Evolutionary conservation across 2,888 invertebrate genomes (phyloP).

Genomic region (Cryptocheilus praepositus): DNA sequence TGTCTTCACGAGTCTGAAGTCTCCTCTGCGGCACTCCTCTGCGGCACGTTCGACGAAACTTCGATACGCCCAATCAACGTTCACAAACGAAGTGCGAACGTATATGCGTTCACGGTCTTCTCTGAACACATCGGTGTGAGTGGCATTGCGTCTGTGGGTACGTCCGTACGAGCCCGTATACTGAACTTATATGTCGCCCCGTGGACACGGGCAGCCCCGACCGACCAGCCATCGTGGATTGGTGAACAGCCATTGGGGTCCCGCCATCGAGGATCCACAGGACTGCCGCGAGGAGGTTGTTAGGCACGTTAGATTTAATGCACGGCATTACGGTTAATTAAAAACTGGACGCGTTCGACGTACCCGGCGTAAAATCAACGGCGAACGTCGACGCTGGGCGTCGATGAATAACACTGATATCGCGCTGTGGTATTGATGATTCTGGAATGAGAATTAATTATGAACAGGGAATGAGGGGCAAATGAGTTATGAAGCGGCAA

Average conservation of each 20-base stretch:
- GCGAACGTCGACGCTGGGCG: no score
- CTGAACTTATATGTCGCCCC: constrained; percentile 34
- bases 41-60: constrained; percentile 17
- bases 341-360: not conserved
- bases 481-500: no score
- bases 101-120: constrained; percentile 1
- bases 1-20: constrained; percentile 15
- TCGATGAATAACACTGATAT: no score
- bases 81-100: not conserved
- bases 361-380: no score
- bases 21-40: no score
- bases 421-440: no score
- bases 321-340: constrained; percentile 8
- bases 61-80: constrained; percentile 48
- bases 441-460: no score
- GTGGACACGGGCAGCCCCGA: constrained; percentile 23
- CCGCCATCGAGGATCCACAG: constrained; percentile 37
- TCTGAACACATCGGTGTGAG: not conserved
- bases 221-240: constrained; percentile 39
- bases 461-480: no score
- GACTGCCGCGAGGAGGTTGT: constrained; percentile 28
- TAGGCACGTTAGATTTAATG: constrained; percentile 27
- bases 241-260: constrained; percentile 33
- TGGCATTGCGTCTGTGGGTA: not conserved
- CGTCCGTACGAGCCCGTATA: constrained; percentile 22